A percentile compares a stretch with the other conserved stretches of the same genome.
Evolutionary conservation across 2,888 invertebrate species (phyloP).

Genomic region (Ecdyonurus torrentis): DNA sequence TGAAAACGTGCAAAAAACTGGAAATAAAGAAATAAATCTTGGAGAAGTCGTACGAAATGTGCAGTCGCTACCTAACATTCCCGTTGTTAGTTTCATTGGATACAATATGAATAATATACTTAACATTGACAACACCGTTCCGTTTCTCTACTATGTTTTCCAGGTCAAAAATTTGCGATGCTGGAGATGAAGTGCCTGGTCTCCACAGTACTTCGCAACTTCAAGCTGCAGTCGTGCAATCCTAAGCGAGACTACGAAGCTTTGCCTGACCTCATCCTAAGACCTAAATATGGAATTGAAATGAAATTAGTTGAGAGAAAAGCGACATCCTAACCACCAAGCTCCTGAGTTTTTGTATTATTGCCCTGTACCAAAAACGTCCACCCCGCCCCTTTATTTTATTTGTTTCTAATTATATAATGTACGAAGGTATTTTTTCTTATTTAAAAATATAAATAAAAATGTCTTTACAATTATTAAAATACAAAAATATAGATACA

Average conservation of each 20-base stretch:
- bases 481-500: too few species aligned
- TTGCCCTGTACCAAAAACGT: too few species aligned
- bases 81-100: neutral
- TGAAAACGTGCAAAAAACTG: neutral
- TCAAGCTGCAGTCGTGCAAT: slow-evolving; percentile 20
- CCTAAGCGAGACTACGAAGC: slow-evolving; percentile 20
- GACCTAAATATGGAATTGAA: too few species aligned
- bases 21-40: neutral
- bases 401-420: too few species aligned
- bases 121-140: neutral
- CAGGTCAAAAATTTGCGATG: slow-evolving; percentile 16
- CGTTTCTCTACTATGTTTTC: neutral
- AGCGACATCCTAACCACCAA: too few species aligned
- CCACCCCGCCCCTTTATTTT: too few species aligned
- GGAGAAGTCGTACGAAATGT: too few species aligned
- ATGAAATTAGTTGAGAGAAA: too few species aligned
- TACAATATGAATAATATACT: neutral
- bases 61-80: neutral
- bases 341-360: too few species aligned
- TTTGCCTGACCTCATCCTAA: slow-evolving; percentile 21
- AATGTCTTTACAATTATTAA: too few species aligned
- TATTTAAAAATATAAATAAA: too few species aligned
- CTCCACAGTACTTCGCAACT: slow-evolving; percentile 21
- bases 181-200: slow-evolving; percentile 18
- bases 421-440: too few species aligned